Base-by-base conservation (phyloP, 2,888 invertebrate species). In the Macaria liturata region DNA sequence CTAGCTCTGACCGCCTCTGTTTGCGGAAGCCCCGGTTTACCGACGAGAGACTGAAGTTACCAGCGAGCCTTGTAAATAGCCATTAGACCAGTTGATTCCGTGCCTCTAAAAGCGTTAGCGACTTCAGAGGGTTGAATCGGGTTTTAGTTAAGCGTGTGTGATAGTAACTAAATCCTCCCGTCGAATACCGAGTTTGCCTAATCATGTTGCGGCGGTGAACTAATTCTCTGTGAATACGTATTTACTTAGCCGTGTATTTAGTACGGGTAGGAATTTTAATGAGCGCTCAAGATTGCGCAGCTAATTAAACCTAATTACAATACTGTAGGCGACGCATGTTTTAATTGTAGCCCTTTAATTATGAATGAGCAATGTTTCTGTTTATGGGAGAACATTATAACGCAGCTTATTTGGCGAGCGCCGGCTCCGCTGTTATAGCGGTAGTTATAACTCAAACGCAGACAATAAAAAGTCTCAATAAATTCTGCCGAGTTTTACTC, bases 301-400 rank as follows among this genome's bases (percentile, higher is more conserved):
- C 57, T 59, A 59, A 64, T 62, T 52, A 61, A 66, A 62, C 53
- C 62, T 67, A 71, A 65, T 67, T 65, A 67, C 64, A 64, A 67
- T 63, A 66, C 59, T 57, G 65, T 62, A 57, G 34, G 61, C 61
- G 64, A 66, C 62, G 64, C 61, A 59, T 66, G 69, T 71, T 72
- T 67, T 65, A 66, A 68, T 66, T 69, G 65, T 50, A 66, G 54
- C 58, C 62, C 62, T 70, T 73, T 69, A 68, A 70, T 70, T 69
- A 67, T 67, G 64, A 68, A 65, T 60, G 63, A 67, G 61, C 60
- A 66, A 61, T 64, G 61, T 61, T 62, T 57, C 49, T 64, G 57
- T 64, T 64, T 64, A 64, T 60, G 59, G 54, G 49, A 49, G 51
- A 49, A 54, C 57, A 63, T 59, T 58, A 55, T 59, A 54, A 58